phyloP scores from a whole-genome alignment of 2,113 vertebrate genomes.

The Poicephalus gulielmi region DNA sequence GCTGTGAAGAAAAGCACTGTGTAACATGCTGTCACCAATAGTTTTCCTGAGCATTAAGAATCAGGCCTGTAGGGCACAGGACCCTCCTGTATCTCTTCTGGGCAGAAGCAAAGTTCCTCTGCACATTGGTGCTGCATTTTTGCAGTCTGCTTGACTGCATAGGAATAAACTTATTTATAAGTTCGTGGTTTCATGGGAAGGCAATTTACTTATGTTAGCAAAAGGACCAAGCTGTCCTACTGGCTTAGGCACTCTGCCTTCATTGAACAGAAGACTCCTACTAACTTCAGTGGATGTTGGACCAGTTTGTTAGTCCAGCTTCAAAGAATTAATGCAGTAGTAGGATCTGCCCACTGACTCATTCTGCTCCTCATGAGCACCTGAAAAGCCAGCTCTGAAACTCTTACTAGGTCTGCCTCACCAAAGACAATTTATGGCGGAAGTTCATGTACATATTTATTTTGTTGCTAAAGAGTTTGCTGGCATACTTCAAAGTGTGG shows the following conservation, averaged over 20 bases:
- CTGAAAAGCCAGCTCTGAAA: constrained; percentile 67
- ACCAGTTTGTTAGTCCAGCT: neutral
- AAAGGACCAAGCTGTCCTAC: neutral
- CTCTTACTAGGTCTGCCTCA: constrained; percentile 54
- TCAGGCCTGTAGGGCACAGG: neutral
- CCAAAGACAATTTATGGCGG: constrained; percentile 59
- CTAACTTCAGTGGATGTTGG: neutral
- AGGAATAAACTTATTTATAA: neutral
- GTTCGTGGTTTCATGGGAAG: neutral
- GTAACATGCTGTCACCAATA: neutral
- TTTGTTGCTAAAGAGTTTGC: constrained; percentile 68
- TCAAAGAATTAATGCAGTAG: constrained; percentile 21
- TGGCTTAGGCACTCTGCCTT: constrained; percentile 17
- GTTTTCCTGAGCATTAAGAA: neutral
- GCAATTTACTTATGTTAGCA: neutral
- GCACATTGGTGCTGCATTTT: neutral
- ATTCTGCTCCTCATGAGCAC: constrained; percentile 21
- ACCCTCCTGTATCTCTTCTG: neutral
- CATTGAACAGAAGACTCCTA: neutral
- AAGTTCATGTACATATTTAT: constrained; percentile 62
- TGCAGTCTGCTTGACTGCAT: neutral
- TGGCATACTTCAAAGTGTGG: constrained; percentile 72
- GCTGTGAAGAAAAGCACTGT: neutral
- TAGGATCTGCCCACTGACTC: constrained; percentile 51
- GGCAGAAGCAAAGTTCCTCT: neutral